These are phyloP conservation scores for Cryptosula pallasiana DNA, from an alignment of 2,888 invertebrate genomes.

Conservation along the genomic window DNA sequence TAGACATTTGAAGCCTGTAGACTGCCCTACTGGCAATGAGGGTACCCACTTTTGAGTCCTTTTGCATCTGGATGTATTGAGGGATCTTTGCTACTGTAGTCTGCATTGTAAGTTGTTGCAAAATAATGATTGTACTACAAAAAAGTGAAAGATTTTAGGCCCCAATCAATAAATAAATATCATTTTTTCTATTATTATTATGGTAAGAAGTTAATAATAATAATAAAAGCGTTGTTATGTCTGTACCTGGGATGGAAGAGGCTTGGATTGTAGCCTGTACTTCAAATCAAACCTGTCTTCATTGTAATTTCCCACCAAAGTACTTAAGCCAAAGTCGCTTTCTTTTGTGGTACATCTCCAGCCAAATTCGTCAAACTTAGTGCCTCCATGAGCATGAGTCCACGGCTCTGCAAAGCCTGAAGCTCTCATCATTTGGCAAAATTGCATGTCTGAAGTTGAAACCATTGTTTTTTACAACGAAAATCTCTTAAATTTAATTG, in stretches of 20 bases:
- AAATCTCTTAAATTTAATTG: too few species aligned
- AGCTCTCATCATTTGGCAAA: constrained; percentile 40
- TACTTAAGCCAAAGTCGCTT: constrained; percentile 36
- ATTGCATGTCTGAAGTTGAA: constrained; percentile 33
- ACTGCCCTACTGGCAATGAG: too few species aligned
- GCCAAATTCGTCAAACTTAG: constrained; percentile 42
- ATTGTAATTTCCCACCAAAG: constrained; percentile 48
- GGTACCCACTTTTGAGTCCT: constrained; percentile 40
- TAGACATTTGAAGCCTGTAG: too few species aligned
- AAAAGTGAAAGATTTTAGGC: too few species aligned
- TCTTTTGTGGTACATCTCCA: constrained; percentile 47
- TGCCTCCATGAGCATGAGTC: constrained; percentile 38
- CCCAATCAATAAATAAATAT: too few species aligned
- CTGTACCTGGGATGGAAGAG: constrained; percentile 45
- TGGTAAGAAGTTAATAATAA: too few species aligned
- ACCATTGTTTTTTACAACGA: neutral
- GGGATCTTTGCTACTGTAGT: constrained; percentile 37
- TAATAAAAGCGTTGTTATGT: too few species aligned
- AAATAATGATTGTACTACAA: constrained; percentile 46
- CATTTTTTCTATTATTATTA: too few species aligned
- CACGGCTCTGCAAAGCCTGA: constrained; percentile 42
- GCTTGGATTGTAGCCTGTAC: constrained; percentile 36
- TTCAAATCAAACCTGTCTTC: constrained; percentile 44
- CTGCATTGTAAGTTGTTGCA: constrained; percentile 37
- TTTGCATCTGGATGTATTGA: constrained; percentile 40